These are phyloP conservation scores for Brachypodius melanocephalos DNA, from an alignment of 2,113 vertebrate species.

Conservation along the genomic window DNA sequence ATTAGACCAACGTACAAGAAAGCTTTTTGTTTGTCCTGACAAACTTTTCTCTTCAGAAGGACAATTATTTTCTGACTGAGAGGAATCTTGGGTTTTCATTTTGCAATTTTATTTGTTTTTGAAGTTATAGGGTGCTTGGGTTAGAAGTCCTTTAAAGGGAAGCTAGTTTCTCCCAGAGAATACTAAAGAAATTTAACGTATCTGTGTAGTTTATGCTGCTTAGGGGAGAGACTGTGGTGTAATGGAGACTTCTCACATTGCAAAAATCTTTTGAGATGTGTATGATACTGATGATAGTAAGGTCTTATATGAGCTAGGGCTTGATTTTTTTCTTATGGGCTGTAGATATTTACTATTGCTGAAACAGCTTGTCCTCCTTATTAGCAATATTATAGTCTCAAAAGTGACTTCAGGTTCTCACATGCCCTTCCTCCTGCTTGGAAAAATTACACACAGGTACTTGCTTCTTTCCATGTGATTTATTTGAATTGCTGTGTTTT, in stretches of 20 bases:
- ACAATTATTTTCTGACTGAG: background rate
- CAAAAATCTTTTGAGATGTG: background rate
- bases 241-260: background rate
- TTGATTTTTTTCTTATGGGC: background rate
- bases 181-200: background rate
- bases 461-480: background rate
- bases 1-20: background rate
- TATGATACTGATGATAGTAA: background rate
- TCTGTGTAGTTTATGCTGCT: background rate
- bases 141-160: background rate
- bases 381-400: background rate
- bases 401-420: background rate
- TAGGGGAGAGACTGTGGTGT: background rate
- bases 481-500: background rate
- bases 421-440: background rate
- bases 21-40: background rate
- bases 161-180: background rate
- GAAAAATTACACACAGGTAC: background rate
- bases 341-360: background rate
- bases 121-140: background rate
- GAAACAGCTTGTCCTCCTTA: background rate
- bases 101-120: background rate
- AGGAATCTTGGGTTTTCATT: background rate
- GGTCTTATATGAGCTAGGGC: background rate
- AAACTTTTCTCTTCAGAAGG: background rate